Base-by-base conservation (phyloP, 2,888 invertebrate species). In the Amphipoea lucens region DNA sequence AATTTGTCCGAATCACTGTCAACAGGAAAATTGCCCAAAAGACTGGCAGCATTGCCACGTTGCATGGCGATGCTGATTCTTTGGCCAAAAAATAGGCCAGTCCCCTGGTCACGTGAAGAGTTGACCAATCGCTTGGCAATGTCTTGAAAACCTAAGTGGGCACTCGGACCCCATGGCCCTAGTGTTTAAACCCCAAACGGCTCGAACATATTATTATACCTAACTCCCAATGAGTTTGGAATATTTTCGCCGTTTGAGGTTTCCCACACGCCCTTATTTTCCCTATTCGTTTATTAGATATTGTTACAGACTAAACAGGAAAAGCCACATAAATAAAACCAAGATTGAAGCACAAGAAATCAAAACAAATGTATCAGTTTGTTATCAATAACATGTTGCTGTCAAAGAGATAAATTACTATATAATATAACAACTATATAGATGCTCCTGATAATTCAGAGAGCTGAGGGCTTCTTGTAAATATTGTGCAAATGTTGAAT, bases 381-480 rank as follows among this genome's bases (percentile, higher is more conserved):
- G 54, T 67, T 82, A 80, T 82, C 45, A 67, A 62, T 54, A 14
- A 45, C 36, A 51, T 54, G 51, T 82, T 23, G 60, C 17, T 23
- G 45, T 9, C 14, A 62, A 62, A 23, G 4, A 48, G 14, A 70
- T 54, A 79, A 69, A 80, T 29, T 29, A 29, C 29, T 29, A 29
- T 29, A 29, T 29, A 29, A 29, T 29, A 29, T 29, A 29, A 29
- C 29, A 29, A 29, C 29, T 29, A 29, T 29, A 29, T 68, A 0
- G 0, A 23, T 36, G 51, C 20, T 42, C 9, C 4, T 51, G 29
- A 67, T 78, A 79, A 42, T 23, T 17, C 11, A 42, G 51, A 70
- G 62, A 54, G 20, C 29, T 74, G 17, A 23, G 48, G n/a, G 29
- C 67, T 79, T 67, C 29, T 29, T 42, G 67, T 12, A 17, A 29